Evolutionary conservation across 2,113 vertebrate species (phyloP).

Genomic region (Pandion haliaetus): DNA sequence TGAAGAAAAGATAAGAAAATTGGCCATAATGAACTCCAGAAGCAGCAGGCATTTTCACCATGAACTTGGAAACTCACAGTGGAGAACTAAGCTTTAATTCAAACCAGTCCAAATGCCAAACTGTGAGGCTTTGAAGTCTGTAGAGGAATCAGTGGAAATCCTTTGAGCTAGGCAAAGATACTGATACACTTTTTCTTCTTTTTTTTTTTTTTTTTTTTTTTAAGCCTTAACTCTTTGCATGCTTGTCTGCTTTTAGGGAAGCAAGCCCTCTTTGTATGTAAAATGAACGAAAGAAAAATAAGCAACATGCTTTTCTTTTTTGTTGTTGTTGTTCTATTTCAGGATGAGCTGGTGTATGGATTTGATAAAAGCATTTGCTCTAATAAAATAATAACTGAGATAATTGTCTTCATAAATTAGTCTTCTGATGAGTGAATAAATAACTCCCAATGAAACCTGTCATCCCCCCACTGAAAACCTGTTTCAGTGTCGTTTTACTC

Average conservation of each 20-base stretch:
- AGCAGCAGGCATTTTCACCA: constrained; percentile 81
- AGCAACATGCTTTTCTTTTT: fast-evolving
- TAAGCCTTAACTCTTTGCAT: not conserved
- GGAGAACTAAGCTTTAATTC: constrained; percentile 88
- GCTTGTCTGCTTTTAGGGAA: not conserved
- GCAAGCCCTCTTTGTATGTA: not conserved
- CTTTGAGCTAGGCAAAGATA: constrained; percentile 64
- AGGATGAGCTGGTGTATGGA: not conserved
- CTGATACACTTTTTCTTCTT: not conserved
- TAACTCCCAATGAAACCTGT: not conserved
- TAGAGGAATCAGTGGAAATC: constrained; percentile 74
- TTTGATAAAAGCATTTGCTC: not conserved
- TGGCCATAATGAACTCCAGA: constrained; percentile 94
- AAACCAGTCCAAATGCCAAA: constrained; percentile 85
- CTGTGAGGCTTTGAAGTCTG: constrained; percentile 90
- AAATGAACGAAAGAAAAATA: not conserved
- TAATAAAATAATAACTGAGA: not conserved
- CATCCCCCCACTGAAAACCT: not conserved
- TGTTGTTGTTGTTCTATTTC: not conserved
- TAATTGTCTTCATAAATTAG: not conserved
- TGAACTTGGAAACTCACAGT: constrained; percentile 81
- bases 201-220: not conserved
- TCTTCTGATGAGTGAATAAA: not conserved
- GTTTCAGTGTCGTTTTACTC: not conserved
- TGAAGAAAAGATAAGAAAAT: constrained; percentile 94